Evolutionary conservation across 30 jellyfish, hydroid and myxozoan species (phyloP), one percentile per base, ranked within the genome.

Genomic region (Morbakka virulenta): DNA sequence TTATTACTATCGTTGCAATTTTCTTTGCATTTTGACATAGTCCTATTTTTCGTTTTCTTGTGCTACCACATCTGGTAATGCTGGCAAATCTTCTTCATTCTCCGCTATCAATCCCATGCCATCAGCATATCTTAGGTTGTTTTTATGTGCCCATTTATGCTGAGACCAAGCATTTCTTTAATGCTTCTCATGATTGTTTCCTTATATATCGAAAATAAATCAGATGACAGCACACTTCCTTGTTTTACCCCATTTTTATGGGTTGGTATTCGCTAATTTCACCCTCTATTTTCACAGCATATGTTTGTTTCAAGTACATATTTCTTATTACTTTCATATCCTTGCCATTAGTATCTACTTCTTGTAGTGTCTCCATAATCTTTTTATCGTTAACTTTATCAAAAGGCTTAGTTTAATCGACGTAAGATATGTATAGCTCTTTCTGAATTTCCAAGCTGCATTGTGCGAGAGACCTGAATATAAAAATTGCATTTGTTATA

Each of bases 341-440:
- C 62, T 67, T 67, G 14, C 79, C 79, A 31, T 67, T 62, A 3
- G 33, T 24, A 2, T 33, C 52, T 26, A 67, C 62, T 6, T 2
- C 17, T 24, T 26, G 20, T 13, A 67, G 29, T 29, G 6, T 26
- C 21, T 6, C 70, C 2, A 67, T 29, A 4, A 67, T 13, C 3
- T 27, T 3, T 25, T 33, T 34, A 50, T 67, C 62, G 12, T 24
- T 67, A 12, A 67, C 79, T 33, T 29, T 26, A 2, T 67, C 62
- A 67, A 67, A 67, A 3, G 83, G 74, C 24, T 71, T 71, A 4
- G 77, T 71, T 20, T 67, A 67, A 62, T 67, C 79, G 12, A 67
- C 33, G 25, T 28, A 67, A 4, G 62, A 67, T 27, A 67, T 11
- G 72, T 29, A 28, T 3, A 67, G 72, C 14, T 24, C 67, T 31